Percentiles rank a stretch among this genome's conserved stretches.
These are phyloP conservation scores for Apodemia hepburni DNA, from an alignment of 2,888 invertebrate species.

Conservation along the genomic window DNA sequence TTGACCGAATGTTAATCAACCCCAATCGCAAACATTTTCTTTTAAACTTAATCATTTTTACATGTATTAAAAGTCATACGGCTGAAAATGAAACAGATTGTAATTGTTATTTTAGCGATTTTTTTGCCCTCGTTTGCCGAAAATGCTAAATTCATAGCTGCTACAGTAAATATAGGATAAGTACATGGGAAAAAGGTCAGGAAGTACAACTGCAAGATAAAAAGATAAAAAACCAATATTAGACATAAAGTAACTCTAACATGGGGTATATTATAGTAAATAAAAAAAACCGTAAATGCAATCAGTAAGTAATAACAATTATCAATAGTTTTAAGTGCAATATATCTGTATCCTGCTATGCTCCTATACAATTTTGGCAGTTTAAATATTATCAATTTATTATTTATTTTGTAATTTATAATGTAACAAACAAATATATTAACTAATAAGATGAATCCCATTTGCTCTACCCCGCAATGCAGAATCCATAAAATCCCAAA, in stretches of 20 bases:
- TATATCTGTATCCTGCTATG: too few relatives aligned
- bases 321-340: too few relatives aligned
- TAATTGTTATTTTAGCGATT: background rate
- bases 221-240: too few relatives aligned
- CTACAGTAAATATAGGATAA: too few relatives aligned
- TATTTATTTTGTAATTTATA: background rate
- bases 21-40: background rate
- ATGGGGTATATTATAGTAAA: too few relatives aligned
- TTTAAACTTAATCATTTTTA: background rate
- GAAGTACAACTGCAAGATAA: too few relatives aligned
- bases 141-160: too few relatives aligned
- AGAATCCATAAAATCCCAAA: background rate
- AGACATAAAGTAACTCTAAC: too few relatives aligned
- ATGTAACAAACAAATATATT: background rate
- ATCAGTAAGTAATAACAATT: too few relatives aligned
- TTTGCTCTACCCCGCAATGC: background rate
- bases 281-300: too few relatives aligned
- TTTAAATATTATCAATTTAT: background rate
- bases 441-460: background rate
- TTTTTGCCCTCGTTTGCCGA: too few relatives aligned
- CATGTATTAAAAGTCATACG: background rate
- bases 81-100: background rate
- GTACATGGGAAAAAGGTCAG: too few relatives aligned
- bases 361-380: background rate
- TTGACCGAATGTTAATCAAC: background rate